Evolutionary conservation across 1,140 invertebrate genomes (phyloP).

Genomic region (Tigriopus japonicus): DNA sequence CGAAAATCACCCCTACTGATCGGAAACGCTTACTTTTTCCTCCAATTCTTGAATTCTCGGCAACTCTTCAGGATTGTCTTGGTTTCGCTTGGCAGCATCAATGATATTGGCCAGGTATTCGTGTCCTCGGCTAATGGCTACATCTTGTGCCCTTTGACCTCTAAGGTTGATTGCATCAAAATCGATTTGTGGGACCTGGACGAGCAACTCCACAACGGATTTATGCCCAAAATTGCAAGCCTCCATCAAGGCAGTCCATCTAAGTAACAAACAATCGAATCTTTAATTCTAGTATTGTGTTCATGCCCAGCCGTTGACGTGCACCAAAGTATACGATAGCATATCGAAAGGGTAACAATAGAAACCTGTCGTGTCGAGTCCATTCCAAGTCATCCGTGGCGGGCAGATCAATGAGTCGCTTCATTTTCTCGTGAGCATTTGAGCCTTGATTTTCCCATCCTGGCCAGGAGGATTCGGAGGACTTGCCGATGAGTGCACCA

Average conservation of each 20-base stretch:
- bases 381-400: not conserved
- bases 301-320: too few species aligned
- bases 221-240: slow-evolving; percentile 7
- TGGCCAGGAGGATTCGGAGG: not conserved
- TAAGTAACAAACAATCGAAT: too few species aligned
- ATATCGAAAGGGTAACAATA: too few species aligned
- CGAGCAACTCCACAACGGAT: not conserved
- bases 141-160: slow-evolving; percentile 10
- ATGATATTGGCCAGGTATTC: not conserved
- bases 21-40: not conserved
- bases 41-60: not conserved
- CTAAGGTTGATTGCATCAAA: not conserved
- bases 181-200: not conserved
- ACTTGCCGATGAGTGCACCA: not conserved
- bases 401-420: not conserved
- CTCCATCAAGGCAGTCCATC: slow-evolving; percentile 5
- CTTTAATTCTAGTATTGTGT: too few species aligned
- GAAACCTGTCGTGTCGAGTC: not conserved
- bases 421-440: slow-evolving; percentile 1
- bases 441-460: not conserved
- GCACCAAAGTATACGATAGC: too few species aligned
- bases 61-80: not conserved
- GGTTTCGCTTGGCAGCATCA: not conserved
- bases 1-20: too few species aligned
- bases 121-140: not conserved